Evolutionary conservation across 2,797 vertebrate genomes (phyloP).

Genomic region (Pseudocheirus occidentalis): DNA sequence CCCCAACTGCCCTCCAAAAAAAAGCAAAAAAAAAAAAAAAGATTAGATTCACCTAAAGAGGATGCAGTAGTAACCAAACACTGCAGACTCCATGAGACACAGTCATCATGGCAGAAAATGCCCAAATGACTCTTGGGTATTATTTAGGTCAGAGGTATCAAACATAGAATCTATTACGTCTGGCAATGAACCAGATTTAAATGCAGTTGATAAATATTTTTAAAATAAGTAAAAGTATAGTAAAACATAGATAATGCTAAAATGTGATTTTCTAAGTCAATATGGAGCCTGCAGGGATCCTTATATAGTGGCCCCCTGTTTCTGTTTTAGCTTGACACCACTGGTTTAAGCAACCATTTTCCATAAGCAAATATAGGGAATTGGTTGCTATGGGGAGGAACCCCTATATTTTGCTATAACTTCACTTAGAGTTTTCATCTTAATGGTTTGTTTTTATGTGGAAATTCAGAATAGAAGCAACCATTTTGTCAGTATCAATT

Average conservation of each 20-base stretch:
- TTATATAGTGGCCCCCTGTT: neutral
- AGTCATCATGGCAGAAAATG: slow-evolving; percentile 92
- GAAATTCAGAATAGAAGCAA: slow-evolving; percentile 88
- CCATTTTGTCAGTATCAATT: slow-evolving; percentile 77
- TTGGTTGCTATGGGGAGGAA: slow-evolving; percentile 87
- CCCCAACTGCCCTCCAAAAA: too few species aligned
- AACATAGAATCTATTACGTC: neutral
- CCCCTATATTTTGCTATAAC: slow-evolving; percentile 85
- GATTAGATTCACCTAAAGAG: slow-evolving; percentile 87
- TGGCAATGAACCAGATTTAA: neutral
- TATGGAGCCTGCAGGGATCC: neutral
- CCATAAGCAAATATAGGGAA: slow-evolving; percentile 89
- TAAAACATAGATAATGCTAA: neutral
- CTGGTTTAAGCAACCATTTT: slow-evolving; percentile 82
- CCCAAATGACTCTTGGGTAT: slow-evolving; percentile 86
- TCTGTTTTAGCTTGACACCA: neutral
- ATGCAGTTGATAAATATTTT: neutral
- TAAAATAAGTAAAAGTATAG: neutral
- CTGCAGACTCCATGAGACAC: slow-evolving; percentile 89
- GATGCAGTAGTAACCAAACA: slow-evolving; percentile 89
- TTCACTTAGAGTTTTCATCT: slow-evolving; percentile 87
- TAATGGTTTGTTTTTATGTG: slow-evolving; percentile 88
- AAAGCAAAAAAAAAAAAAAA: too few species aligned
- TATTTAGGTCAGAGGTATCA: slow-evolving; percentile 71
- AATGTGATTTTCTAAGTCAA: neutral